Percentiles rank a stretch among this genome's conserved stretches.
phyloP scores from a whole-genome alignment of 2,113 vertebrate genomes.

The Cygnus buccinator region DNA sequence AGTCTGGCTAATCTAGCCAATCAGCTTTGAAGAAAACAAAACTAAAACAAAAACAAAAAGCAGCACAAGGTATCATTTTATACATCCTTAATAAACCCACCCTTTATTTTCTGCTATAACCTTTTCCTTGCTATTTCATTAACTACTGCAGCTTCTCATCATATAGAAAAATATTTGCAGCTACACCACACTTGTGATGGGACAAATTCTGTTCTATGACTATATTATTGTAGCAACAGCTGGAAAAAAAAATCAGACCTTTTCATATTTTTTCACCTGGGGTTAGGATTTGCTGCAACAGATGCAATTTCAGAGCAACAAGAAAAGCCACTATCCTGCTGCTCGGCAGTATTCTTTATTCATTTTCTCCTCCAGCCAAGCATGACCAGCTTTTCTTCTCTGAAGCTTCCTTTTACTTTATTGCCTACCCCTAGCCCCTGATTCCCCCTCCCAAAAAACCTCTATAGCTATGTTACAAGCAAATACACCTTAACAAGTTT shows the following conservation, averaged over 20 bases:
- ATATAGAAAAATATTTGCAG: slow-evolving; percentile 78
- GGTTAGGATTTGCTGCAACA: slow-evolving; percentile 73
- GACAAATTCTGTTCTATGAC: slow-evolving; percentile 64
- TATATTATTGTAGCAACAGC: slow-evolving; percentile 69
- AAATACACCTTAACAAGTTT: slow-evolving; percentile 82
- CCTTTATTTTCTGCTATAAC: slow-evolving; percentile 71
- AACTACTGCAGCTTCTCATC: slow-evolving; percentile 71
- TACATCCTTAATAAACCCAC: slow-evolving; percentile 76
- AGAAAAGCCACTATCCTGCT: slow-evolving; percentile 57
- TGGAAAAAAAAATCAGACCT: slow-evolving; percentile 58
- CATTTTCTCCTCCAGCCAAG: slow-evolving; percentile 64
- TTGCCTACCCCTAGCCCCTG: slow-evolving; percentile 66
- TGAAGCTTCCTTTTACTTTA: slow-evolving; percentile 66
- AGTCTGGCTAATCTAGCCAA: slow-evolving; percentile 82
- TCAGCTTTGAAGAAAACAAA: slow-evolving; percentile 77
- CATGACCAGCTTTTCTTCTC: slow-evolving; percentile 71
- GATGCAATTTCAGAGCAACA: slow-evolving; percentile 73
- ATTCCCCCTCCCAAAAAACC: slow-evolving; percentile 72
- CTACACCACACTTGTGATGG: slow-evolving; percentile 76
- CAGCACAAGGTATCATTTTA: slow-evolving; percentile 83
- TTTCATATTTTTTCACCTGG: slow-evolving; percentile 38
- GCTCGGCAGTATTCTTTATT: slow-evolving; percentile 9
- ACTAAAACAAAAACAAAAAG: slow-evolving; percentile 78
- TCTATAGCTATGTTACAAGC: slow-evolving; percentile 87
- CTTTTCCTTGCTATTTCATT: slow-evolving; percentile 73